Conservation (phyloP, 2,113 vertebrate species). For the Kryptolebias marmoratus region DNA sequence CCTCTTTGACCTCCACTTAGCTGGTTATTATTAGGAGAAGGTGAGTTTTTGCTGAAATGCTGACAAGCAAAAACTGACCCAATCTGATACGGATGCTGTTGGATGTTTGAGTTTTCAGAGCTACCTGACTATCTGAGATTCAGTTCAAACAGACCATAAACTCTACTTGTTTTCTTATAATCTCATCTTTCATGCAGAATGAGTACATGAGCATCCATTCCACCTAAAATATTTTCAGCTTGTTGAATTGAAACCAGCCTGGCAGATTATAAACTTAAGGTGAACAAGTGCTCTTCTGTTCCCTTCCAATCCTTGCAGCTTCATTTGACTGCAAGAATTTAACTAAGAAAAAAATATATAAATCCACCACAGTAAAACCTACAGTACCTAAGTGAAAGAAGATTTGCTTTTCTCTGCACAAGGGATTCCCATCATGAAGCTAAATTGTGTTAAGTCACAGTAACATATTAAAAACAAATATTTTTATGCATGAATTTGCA, state of each 20-base stretch:
- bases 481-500: constrained; percentile 17
- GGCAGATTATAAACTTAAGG: neutral
- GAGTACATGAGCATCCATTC: no score
- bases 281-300: neutral
- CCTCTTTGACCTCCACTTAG: constrained; percentile 26
- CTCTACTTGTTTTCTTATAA: neutral
- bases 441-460: constrained; percentile 11
- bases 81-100: neutral
- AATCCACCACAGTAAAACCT: neutral
- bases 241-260: neutral
- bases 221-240: neutral
- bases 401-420: neutral
- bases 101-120: neutral
- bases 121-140: neutral
- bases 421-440: neutral
- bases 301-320: neutral
- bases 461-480: constrained; percentile 30
- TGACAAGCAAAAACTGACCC: neutral
- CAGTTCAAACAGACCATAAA: neutral
- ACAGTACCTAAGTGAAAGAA: neutral
- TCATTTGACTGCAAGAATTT: neutral
- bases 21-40: neutral
- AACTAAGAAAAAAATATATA: neutral
- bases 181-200: neutral
- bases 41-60: constrained; percentile 7